These are phyloP conservation scores for Emydocephalus ijimae DNA, from an alignment of 2,113 vertebrate genomes.

Conservation along the genomic window DNA sequence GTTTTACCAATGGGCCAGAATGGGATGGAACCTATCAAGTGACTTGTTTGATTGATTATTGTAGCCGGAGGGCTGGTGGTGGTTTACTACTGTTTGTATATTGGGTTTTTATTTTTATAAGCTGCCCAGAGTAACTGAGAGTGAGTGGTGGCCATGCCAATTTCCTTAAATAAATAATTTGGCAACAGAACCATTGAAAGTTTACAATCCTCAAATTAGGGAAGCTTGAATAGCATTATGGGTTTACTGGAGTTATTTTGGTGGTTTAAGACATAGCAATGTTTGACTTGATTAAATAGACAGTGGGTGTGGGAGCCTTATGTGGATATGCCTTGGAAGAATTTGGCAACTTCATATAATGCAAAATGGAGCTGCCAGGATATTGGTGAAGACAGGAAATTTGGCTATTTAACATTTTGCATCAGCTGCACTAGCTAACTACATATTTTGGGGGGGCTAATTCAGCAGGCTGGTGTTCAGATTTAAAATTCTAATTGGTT, in stretches of 20 bases:
- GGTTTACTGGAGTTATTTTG: neutral
- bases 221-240: neutral
- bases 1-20: neutral
- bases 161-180: neutral
- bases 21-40: neutral
- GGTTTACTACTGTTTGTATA: neutral
- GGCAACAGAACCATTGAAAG: neutral
- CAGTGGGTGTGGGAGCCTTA: neutral
- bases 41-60: neutral
- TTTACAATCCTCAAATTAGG: neutral
- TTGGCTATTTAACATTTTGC: neutral
- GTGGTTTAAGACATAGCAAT: neutral
- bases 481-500: neutral
- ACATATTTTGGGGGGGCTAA: neutral
- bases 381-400: neutral
- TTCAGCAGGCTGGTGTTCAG: neutral
- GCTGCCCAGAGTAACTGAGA: neutral
- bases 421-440: neutral
- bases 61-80: neutral
- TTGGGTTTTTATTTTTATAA: neutral
- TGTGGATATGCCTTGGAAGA: neutral
- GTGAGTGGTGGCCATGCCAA: neutral
- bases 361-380: neutral
- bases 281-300: neutral
- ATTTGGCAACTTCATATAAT: neutral